phyloP scores from a whole-genome alignment of 2,797 vertebrate species.

The Tapera naevia region DNA sequence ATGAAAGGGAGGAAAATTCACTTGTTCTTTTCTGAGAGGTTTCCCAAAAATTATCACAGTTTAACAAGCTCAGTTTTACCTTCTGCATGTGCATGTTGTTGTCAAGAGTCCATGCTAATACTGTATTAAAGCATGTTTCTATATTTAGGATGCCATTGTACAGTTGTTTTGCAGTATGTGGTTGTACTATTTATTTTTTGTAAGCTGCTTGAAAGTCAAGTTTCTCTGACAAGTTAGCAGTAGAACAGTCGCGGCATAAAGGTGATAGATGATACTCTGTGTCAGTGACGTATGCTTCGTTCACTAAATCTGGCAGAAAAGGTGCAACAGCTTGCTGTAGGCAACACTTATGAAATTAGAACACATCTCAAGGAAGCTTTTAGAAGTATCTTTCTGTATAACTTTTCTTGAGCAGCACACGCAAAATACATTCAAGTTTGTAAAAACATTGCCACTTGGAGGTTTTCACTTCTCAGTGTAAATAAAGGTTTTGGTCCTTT shows the following conservation, averaged over 20 bases:
- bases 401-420: not conserved
- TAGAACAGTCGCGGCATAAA: constrained; percentile 5
- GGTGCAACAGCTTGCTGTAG: constrained; percentile 18
- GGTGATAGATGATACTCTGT: not conserved
- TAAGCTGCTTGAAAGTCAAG: not conserved
- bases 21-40: not conserved
- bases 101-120: not conserved
- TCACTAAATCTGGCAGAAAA: constrained; percentile 1
- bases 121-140: not conserved
- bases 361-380: not conserved
- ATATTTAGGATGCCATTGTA: not conserved
- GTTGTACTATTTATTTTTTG: not conserved
- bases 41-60: not conserved
- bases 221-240: not conserved
- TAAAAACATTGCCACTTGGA: not conserved
- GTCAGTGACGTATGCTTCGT: not conserved
- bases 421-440: not conserved
- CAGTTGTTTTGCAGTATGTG: not conserved
- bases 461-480: not conserved
- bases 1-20: not conserved
- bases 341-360: not conserved
- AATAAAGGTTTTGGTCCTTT: not conserved
- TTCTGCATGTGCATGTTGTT: not conserved
- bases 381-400: not conserved
- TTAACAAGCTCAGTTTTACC: not conserved